phyloP scores from a whole-genome alignment of 2,888 invertebrate genomes.

The Serrognathus titanus region DNA sequence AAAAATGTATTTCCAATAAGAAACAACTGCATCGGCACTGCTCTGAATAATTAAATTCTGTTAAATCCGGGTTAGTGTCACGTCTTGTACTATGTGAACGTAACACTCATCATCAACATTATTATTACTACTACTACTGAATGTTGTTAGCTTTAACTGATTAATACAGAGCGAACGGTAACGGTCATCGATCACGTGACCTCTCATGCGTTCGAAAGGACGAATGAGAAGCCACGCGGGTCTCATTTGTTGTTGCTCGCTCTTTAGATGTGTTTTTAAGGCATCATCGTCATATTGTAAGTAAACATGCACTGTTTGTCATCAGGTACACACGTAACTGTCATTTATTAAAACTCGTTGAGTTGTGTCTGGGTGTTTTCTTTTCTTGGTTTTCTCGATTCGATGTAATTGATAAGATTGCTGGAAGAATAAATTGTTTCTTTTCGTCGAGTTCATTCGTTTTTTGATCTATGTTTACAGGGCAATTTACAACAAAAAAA shows the following conservation, averaged over 20 bases:
- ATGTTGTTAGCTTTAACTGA: not conserved
- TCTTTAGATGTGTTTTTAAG: slow-evolving; percentile 30
- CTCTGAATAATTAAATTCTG: not conserved
- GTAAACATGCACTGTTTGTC: slow-evolving; percentile 29
- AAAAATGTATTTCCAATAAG: slow-evolving; percentile 4
- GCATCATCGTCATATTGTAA: slow-evolving; percentile 30
- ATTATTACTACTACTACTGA: slow-evolving; percentile 1
- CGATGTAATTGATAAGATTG: no score
- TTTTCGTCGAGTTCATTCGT: no score
- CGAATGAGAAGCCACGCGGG: no score
- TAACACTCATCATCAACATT: no score
- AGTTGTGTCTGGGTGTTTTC: slow-evolving; percentile 8
- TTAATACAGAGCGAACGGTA: no score
- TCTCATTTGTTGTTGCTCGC: slow-evolving; percentile 17
- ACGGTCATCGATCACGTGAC: no score
- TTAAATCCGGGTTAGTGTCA: no score
- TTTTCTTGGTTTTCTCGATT: no score
- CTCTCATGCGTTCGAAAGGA: not conserved
- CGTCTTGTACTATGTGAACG: no score
- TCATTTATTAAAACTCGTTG: slow-evolving; percentile 16
- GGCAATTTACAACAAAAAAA: no score
- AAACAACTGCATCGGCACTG: slow-evolving; percentile 5
- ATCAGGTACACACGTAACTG: slow-evolving; percentile 16
- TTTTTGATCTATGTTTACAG: no score
- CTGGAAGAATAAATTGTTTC: no score